Evolutionary conservation across 2,113 vertebrate species (phyloP).

Genomic region (Eurypyga helias): DNA sequence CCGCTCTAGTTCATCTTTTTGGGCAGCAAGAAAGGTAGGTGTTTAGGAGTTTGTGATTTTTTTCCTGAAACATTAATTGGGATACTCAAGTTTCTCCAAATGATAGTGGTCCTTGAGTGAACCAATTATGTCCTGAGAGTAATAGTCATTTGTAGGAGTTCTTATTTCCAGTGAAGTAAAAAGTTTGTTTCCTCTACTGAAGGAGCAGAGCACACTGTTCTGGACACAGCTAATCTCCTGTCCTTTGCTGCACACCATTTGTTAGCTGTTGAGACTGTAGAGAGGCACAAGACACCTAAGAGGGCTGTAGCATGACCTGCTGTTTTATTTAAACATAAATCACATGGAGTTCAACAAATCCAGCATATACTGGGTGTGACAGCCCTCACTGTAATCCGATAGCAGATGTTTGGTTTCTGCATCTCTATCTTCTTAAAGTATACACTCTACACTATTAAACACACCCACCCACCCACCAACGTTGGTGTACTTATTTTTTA

Average conservation of each 20-base stretch:
- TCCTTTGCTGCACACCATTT: background rate
- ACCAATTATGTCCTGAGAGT: background rate
- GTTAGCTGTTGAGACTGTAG: background rate
- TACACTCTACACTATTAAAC: background rate
- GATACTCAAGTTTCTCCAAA: background rate
- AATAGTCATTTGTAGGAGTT: background rate
- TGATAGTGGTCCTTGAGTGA: background rate
- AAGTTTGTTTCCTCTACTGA: background rate
- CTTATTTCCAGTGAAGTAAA: background rate
- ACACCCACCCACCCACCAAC: no score
- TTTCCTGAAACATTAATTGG: background rate
- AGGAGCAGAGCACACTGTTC: background rate
- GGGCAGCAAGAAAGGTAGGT: background rate
- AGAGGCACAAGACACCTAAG: background rate
- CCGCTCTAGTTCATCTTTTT: background rate
- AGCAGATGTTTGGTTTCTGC: background rate
- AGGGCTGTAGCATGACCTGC: background rate
- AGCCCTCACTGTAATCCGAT: background rate
- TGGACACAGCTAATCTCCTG: background rate
- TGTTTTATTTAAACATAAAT: background rate
- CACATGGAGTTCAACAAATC: background rate
- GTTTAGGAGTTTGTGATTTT: background rate
- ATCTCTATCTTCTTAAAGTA: background rate
- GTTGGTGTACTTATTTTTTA: background rate
- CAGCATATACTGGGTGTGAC: background rate